Percentiles rank a stretch among this genome's conserved stretches.
Evolutionary conservation across 2,888 invertebrate species (phyloP).

Genomic region (Luffia ferchaultella): DNA sequence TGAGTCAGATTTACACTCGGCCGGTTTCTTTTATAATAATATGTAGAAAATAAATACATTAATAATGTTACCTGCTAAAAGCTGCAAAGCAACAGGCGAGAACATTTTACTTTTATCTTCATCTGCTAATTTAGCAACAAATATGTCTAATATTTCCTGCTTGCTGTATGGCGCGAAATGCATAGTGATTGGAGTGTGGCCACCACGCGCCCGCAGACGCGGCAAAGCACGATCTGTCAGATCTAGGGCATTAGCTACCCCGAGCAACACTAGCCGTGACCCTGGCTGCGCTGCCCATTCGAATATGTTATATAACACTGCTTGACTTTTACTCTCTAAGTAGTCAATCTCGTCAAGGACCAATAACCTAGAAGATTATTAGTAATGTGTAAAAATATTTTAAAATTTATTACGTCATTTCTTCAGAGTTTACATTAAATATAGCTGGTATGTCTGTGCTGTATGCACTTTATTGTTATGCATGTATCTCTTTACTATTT

Average conservation of each 20-base stretch:
- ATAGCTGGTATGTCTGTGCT: too few relatives aligned
- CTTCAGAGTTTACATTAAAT: too few relatives aligned
- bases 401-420: too few relatives aligned
- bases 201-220: constrained; percentile 80
- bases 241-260: constrained; percentile 96
- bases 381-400: too few relatives aligned
- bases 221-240: constrained; percentile 91
- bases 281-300: constrained; percentile 84
- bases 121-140: constrained; percentile 78
- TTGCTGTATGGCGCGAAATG: constrained; percentile 94
- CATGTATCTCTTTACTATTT: too few relatives aligned
- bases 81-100: constrained; percentile 84
- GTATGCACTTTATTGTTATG: too few relatives aligned
- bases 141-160: constrained; percentile 87
- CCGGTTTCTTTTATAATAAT: too few relatives aligned
- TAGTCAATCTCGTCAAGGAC: constrained; percentile 97
- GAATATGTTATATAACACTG: constrained; percentile 91
- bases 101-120: constrained; percentile 77
- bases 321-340: constrained; percentile 81
- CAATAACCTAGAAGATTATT: constrained; percentile 69
- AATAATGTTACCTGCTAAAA: constrained; percentile 87
- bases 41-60: too few relatives aligned
- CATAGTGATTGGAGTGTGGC: constrained; percentile 77
- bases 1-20: too few relatives aligned
- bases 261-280: constrained; percentile 81